Percentiles rank a stretch among this genome's conserved stretches.
phyloP scores from a whole-genome alignment of 2,888 invertebrate species.

The Seladonia tumulorum region DNA sequence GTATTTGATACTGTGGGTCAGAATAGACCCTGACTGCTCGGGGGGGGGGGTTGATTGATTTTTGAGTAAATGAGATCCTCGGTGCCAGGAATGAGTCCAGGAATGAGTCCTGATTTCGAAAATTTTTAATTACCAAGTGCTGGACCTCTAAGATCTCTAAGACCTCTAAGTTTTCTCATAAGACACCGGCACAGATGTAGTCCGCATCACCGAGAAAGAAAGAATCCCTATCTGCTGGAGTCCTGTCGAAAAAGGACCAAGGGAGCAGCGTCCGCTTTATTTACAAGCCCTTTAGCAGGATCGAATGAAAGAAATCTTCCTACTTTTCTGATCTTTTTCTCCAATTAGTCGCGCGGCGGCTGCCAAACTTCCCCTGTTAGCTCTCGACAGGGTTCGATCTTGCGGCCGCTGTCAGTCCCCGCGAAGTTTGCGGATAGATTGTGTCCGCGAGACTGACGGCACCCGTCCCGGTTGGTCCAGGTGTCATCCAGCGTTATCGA shows the following conservation, averaged over 20 bases:
- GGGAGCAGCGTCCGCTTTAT: neutral
- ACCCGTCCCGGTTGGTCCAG: constrained; percentile 1
- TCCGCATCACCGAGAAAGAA: neutral
- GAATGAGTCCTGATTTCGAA: too few relatives aligned
- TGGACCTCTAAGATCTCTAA: too few relatives aligned
- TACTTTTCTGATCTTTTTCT: neutral
- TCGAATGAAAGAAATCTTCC: neutral
- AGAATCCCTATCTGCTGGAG: neutral
- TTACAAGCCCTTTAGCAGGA: neutral
- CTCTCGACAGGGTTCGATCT: neutral
- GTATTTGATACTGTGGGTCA: too few relatives aligned
- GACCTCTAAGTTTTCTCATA: too few relatives aligned
- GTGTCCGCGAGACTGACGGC: neutral
- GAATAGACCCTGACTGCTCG: too few relatives aligned
- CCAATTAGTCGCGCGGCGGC: neutral
- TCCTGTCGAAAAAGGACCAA: neutral
- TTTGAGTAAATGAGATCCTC: too few relatives aligned
- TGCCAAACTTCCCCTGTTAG: neutral
- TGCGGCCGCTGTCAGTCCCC: neutral
- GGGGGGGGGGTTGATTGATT: too few relatives aligned
- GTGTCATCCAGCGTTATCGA: constrained; percentile 17
- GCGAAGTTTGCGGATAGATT: constrained; percentile 10
- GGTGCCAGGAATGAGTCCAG: too few relatives aligned
- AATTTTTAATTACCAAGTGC: too few relatives aligned
- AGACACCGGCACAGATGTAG: neutral